Percentiles rank a stretch among this genome's conserved stretches.
Conservation (phyloP, 2,888 invertebrate species). For the Epicampocera succincta region DNA sequence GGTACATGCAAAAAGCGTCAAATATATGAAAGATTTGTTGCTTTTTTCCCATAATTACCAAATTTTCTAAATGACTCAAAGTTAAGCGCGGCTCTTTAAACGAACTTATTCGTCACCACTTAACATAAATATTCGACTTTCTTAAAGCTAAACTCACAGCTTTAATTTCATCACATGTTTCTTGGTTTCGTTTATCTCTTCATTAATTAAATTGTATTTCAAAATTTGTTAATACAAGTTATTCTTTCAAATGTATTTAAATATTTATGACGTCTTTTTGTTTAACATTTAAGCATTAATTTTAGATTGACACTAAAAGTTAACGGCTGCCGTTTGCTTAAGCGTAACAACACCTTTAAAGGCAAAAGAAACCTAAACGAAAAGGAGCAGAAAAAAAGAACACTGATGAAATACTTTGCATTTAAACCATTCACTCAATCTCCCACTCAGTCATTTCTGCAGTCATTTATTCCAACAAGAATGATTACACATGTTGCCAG, state of each 20-base stretch:
- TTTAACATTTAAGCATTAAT: conserved; percentile 61
- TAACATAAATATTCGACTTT: too few species aligned
- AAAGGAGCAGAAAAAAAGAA: conserved; percentile 3
- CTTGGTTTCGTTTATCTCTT: background rate
- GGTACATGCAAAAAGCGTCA: too few species aligned
- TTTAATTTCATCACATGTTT: too few species aligned
- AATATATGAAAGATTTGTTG: too few species aligned
- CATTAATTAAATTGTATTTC: conserved; percentile 35
- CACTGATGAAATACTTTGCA: conserved; percentile 59
- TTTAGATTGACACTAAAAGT: conserved; percentile 67
- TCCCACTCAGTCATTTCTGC: conserved; percentile 24
- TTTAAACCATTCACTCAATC: conserved; percentile 36
- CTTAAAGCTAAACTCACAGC: too few species aligned
- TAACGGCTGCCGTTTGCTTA: conserved; percentile 53
- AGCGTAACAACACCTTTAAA: conserved; percentile 28
- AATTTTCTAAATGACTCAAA: too few species aligned
- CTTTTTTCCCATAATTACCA: too few species aligned
- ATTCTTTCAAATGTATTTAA: conserved; percentile 34
- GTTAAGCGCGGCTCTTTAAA: too few species aligned
- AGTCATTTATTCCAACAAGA: conserved; percentile 59
- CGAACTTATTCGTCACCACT: too few species aligned
- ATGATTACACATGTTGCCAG: conserved; percentile 78
- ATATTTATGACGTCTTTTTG: conserved; percentile 52
- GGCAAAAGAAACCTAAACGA: conserved; percentile 34
- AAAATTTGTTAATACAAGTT: background rate